Base-by-base conservation (phyloP, 1,140 invertebrate genomes). In the Pemphigus obesinymphae region DNA sequence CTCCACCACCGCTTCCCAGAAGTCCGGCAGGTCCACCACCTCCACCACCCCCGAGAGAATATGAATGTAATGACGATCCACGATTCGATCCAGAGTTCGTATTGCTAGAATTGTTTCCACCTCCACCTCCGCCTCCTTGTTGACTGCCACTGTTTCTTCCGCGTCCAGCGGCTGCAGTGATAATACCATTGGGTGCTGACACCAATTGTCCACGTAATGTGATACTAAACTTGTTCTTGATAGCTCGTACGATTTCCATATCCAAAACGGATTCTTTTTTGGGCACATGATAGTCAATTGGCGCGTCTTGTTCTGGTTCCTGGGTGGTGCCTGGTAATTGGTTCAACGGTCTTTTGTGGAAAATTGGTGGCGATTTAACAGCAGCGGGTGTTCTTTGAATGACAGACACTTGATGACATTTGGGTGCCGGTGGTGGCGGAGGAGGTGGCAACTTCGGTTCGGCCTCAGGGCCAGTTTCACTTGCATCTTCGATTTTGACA, bases 261-360 rank as follows among this genome's bases (percentile, higher is more conserved):
- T 89, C 83, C 88, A 75, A 86, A 83, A 23, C 86, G 87, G 83
- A 92, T 90, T 29, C 91, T 90, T 83, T 91, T 86, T 93, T 95
- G 23, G 93, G 93, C 82, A 96, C 93, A 84, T 93, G 93, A 86
- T 96, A 96, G 85, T 96, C 93, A 75, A 96, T 95, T 0, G 94
- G 94, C 84, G 94, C 93, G 66, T 95, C 94, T 87, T 95, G 92
- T 84, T 89, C 89, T 0, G 89, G 90, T 83, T 89, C 88, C 73
- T 86, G 87, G 6, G 85, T 86, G 15, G 87, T 85, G 40, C 87
- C 83, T 76, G 66, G 70, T n/a, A 48, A 87, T 3, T 26, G 23
- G 13, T 15, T n/a, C 11, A 10, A 88, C 87, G 50, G 58, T 50
- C 31, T 88, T 87, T 11, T 86, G 84, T 61, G 89, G 89, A 81